phyloP scores from a whole-genome alignment of 2,888 invertebrate genomes.

The Alloscopus bannaensis region DNA sequence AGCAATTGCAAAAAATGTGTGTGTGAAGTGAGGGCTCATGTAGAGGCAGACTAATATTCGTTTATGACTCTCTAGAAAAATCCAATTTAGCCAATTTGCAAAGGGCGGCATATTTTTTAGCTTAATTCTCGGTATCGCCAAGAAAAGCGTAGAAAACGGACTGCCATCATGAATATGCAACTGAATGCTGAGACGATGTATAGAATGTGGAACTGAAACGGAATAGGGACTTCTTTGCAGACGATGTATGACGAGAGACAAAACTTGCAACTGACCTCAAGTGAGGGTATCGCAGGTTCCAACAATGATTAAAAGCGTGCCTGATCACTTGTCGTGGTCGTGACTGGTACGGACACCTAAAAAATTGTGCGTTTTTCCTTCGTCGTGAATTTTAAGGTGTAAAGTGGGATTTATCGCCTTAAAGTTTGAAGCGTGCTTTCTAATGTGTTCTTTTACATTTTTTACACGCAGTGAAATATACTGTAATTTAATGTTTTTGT shows the following conservation, averaged over 20 bases:
- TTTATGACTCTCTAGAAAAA: too few species aligned
- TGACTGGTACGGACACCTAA: constrained; percentile 28
- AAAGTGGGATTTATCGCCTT: too few species aligned
- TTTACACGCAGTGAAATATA: too few species aligned
- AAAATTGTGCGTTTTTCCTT: background rate
- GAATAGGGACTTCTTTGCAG: too few species aligned
- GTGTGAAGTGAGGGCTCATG: too few species aligned
- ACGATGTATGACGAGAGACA: constrained; percentile 11
- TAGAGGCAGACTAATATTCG: too few species aligned
- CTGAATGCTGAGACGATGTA: too few species aligned
- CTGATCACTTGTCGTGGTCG: constrained; percentile 35
- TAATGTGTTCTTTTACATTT: too few species aligned
- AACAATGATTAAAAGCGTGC: constrained; percentile 23
- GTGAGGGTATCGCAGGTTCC: constrained; percentile 49
- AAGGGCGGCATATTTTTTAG: background rate
- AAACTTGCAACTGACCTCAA: constrained; percentile 47
- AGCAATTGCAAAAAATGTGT: constrained; percentile 11
- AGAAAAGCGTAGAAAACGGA: background rate
- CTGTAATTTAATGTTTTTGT: too few species aligned
- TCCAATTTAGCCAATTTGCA: constrained; percentile 16
- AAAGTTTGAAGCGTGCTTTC: too few species aligned
- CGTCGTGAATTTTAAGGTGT: too few species aligned
- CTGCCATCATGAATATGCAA: background rate
- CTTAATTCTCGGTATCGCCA: background rate
- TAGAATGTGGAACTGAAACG: too few species aligned